A percentile compares a stretch with the other conserved stretches of the same genome.
Conservation (phyloP, 2,113 vertebrate genomes). For the Trochalopteron elliotii region DNA sequence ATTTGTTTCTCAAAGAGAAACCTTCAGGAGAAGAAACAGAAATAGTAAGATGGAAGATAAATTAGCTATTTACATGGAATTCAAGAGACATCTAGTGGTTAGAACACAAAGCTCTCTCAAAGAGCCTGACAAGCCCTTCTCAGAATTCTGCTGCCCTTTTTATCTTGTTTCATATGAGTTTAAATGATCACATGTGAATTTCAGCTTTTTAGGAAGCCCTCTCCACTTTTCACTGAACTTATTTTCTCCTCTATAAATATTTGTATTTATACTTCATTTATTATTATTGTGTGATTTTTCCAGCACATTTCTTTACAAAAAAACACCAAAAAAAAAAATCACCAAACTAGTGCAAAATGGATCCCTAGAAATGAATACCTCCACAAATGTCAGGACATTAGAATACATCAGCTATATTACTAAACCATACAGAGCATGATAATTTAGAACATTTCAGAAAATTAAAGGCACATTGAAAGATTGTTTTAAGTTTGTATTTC, state of each 20-base stretch:
- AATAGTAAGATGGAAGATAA: slow-evolving; percentile 33
- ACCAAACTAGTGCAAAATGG: background rate
- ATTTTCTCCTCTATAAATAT: background rate
- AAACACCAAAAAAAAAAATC: background rate
- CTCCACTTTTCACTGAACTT: background rate
- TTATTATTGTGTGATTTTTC: background rate
- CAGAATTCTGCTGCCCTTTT: background rate
- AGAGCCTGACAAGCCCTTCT: background rate
- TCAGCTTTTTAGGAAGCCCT: background rate
- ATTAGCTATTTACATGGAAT: slow-evolving; percentile 47
- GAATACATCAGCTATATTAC: background rate
- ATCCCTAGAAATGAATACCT: background rate
- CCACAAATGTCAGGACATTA: background rate
- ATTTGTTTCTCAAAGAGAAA: slow-evolving; percentile 38
- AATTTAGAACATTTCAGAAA: background rate
- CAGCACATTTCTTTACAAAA: background rate
- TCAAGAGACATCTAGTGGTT: slow-evolving; percentile 78
- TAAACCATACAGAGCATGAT: background rate
- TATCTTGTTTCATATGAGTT: background rate
- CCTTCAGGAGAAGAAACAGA: background rate
- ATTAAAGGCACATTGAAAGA: background rate
- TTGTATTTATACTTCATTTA: background rate
- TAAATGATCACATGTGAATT: background rate
- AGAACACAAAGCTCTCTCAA: background rate
- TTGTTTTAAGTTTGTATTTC: background rate